Percentiles rank a stretch among this genome's conserved stretches.
Conservation (phyloP, 2,113 vertebrate genomes). For the Phylloscopus trochilus region DNA sequence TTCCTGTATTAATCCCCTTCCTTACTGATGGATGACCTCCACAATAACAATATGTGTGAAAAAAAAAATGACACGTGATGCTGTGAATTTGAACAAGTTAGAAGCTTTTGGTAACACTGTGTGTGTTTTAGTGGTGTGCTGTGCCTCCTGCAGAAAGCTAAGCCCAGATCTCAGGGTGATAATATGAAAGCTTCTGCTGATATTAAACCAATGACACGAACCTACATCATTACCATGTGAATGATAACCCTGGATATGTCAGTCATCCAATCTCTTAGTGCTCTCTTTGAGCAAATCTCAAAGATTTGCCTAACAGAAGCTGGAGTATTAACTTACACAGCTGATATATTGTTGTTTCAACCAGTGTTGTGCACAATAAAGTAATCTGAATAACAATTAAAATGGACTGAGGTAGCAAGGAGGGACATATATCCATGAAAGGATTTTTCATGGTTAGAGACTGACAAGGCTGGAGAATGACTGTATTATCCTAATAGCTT, state of each 20-base stretch:
- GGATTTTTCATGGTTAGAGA: slow-evolving; percentile 11
- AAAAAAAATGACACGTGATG: not conserved
- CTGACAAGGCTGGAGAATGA: not conserved
- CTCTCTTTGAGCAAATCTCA: not conserved
- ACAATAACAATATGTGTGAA: not conserved
- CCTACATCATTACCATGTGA: not conserved
- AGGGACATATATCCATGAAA: not conserved
- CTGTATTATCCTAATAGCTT: slow-evolving; percentile 55
- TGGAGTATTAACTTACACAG: not conserved
- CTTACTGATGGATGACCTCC: not conserved
- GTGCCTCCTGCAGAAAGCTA: not conserved
- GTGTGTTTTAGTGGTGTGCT: not conserved
- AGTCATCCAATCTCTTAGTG: not conserved
- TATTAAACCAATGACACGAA: not conserved
- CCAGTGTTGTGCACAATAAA: not conserved
- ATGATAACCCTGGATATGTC: not conserved
- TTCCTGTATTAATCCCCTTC: not conserved
- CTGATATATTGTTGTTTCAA: not conserved
- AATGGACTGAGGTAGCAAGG: not conserved
- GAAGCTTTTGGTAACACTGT: not conserved
- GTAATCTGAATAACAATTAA: not conserved
- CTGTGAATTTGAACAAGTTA: not conserved
- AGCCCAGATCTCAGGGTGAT: not conserved
- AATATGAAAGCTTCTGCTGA: not conserved
- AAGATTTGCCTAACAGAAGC: not conserved